Evolutionary conservation across 2,113 vertebrate species (phyloP).

Genomic region (Pangasianodon gigas): DNA sequence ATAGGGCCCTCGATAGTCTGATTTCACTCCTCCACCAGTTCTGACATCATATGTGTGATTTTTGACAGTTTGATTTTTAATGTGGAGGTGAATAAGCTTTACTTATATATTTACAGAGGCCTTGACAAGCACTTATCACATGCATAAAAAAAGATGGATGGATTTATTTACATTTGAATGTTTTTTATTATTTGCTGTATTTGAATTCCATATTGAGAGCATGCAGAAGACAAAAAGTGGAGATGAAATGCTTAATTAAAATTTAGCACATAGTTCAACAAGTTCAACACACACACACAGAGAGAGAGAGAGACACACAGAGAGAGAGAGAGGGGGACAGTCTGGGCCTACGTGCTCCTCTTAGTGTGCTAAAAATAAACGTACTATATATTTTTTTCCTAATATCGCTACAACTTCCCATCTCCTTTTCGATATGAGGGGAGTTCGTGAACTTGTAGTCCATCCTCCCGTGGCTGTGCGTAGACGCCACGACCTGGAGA

Average conservation of each 20-base stretch:
- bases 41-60: not conserved
- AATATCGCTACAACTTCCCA: conserved; percentile 67
- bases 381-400: conserved; percentile 62
- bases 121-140: not conserved
- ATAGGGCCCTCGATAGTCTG: not conserved
- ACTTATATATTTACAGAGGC: no score
- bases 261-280: conserved; percentile 24
- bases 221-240: not conserved
- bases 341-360: conserved; percentile 37
- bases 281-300: conserved; percentile 12
- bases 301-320: not conserved
- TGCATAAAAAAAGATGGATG: not conserved
- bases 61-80: not conserved
- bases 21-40: not conserved
- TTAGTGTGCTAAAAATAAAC: conserved; percentile 69
- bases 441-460: conserved; percentile 71
- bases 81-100: not conserved
- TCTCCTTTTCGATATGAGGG: conserved; percentile 58
- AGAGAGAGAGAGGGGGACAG: not conserved
- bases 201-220: not conserved
- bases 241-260: conserved; percentile 7
- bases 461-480: not conserved
- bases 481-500: not conserved
- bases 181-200: not conserved
- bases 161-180: not conserved